Evolutionary conservation across 1,140 invertebrate species (phyloP), one percentile per base, ranked within the genome.

Genomic region (Panagrolaimus sp.): DNA sequence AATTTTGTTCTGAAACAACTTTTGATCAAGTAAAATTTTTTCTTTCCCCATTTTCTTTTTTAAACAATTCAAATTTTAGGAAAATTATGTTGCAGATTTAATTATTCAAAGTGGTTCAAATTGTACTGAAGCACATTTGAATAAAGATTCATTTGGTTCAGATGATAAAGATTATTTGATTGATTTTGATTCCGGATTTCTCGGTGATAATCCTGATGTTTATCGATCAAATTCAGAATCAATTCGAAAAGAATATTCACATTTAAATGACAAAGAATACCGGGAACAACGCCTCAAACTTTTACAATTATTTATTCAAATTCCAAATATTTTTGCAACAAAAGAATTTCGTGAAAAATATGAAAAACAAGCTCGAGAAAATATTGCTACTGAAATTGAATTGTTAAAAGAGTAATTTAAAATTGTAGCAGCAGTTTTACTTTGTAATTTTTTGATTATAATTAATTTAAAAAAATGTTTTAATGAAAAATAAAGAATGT

Each of bases 261-360:
- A 88, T 76, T 82, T 88, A 21, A 84, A 85, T 66, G 85, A 86
- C 47, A 82, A 85, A 21, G 85, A 86, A 75, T 88, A 88, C 63
- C 86, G 84, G 38, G 84, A 83, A 32, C 77, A 88, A 43, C 84
- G 88, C 73, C 71, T 86, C n/a, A 88, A 88, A 83, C 88, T 89
- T 63, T 78, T 89, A 46, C 86, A 88, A 78, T 88, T 85, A 70
- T 88, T 89, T 73, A 76, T 89, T 68, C 87, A 87, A 78, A 88
- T 89, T 68, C 88, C 88, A 52, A 89, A 89, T 75, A 88, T 89
- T 76, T 89, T 87, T 84, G 87, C 88, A 38, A 89, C 88, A 3
- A 85, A 87, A 74, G 85, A 86, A 73, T 88, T 89, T 74, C 85
- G 88, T 26, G 85, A 87, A 26, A 86, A 86, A 70, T 88, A 85